Evolutionary conservation across 2,113 vertebrate genomes (phyloP).

Genomic region (Hypocryptadius cinnamomeus): DNA sequence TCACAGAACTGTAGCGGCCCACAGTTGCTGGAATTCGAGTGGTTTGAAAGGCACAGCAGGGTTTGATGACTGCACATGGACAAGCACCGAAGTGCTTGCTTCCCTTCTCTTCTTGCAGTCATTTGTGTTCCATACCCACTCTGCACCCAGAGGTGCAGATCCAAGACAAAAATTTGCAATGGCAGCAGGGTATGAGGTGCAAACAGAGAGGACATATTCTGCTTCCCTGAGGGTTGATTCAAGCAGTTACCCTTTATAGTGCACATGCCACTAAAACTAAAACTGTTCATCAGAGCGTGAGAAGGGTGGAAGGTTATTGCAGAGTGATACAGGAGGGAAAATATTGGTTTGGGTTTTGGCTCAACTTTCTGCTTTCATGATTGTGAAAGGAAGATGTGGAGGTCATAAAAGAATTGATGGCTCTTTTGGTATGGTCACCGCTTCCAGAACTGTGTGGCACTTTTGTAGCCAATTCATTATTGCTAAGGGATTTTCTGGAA

Average conservation of each 20-base stretch:
- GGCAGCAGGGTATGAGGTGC: neutral
- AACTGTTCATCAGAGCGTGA: fast-evolving
- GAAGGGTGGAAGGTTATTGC: neutral
- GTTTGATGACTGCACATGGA: neutral
- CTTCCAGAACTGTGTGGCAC: neutral
- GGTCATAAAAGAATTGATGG: neutral
- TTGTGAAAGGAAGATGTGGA: neutral
- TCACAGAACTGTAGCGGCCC: neutral
- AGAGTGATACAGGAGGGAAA: neutral
- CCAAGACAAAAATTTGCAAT: neutral
- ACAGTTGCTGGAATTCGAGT: neutral
- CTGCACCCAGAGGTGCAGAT: neutral
- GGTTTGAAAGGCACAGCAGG: neutral
- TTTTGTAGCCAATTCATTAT: neutral
- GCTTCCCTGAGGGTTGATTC: neutral
- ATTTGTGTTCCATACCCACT: neutral
- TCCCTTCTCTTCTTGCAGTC: neutral
- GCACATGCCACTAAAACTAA: neutral
- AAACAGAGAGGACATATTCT: neutral
- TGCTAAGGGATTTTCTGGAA: neutral
- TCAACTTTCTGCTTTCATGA: neutral
- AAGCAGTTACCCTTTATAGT: neutral
- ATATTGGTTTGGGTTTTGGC: neutral
- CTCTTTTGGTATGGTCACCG: neutral
- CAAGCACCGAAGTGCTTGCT: neutral